Evolutionary conservation across 1,140 invertebrate genomes (phyloP).

Genomic region (Solenopsis invicta): DNA sequence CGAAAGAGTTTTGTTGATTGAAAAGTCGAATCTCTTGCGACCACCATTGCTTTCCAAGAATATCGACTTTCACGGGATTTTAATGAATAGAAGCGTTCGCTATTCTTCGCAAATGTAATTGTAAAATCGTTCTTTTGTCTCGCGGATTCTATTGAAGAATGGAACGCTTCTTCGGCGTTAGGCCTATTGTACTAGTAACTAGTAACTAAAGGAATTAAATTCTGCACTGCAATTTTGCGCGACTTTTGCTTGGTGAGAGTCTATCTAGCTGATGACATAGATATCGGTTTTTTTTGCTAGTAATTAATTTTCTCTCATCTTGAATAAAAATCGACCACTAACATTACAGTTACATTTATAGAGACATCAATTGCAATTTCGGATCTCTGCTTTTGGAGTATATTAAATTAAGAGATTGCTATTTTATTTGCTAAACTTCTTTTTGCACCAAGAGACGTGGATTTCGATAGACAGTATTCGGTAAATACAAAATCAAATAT

Average conservation of each 20-base stretch:
- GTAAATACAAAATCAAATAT: neutral
- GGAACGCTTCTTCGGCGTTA: constrained; percentile 55
- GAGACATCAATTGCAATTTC: neutral
- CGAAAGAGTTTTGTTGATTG: constrained; percentile 74
- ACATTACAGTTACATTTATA: constrained; percentile 6
- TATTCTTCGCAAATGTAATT: constrained; percentile 75
- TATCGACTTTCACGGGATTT: constrained; percentile 71
- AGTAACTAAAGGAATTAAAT: constrained; percentile 60
- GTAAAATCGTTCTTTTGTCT: constrained; percentile 76
- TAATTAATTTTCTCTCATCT: neutral
- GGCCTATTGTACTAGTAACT: constrained; percentile 69
- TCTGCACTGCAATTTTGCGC: constrained; percentile 65
- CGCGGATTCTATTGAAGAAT: constrained; percentile 64
- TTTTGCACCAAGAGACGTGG: neutral
- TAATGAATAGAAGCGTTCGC: constrained; percentile 76
- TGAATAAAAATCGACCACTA: constrained; percentile 4
- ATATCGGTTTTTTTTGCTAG: neutral
- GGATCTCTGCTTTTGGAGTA: neutral
- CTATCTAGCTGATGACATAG: neutral
- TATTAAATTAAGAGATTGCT: neutral
- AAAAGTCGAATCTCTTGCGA: constrained; percentile 67
- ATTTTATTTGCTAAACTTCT: neutral
- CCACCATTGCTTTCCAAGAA: constrained; percentile 62
- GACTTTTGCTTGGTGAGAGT: constrained; percentile 32
- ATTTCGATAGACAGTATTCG: neutral